These are phyloP conservation scores for Mesopsocus fuscifrons DNA, from an alignment of 2,888 invertebrate species.

Conservation along the genomic window DNA sequence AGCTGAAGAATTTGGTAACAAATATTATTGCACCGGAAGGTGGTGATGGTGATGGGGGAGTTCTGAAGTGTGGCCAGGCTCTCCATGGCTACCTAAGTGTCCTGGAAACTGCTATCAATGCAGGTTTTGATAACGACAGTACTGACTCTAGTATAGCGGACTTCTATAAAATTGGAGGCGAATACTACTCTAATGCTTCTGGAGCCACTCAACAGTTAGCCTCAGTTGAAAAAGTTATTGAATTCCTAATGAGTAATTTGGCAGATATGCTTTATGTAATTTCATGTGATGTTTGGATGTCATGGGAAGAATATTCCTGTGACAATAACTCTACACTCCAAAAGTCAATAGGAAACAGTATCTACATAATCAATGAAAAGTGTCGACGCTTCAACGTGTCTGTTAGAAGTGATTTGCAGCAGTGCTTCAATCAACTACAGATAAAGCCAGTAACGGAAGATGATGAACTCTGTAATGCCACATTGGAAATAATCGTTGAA, in stretches of 20 bases:
- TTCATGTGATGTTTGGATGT: background rate
- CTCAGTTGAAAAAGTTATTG: too few relatives aligned
- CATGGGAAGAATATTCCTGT: background rate
- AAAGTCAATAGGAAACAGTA: background rate
- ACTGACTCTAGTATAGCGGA: too few relatives aligned
- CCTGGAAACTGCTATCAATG: too few relatives aligned
- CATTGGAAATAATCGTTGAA: background rate
- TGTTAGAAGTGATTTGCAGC: background rate
- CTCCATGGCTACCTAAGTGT: too few relatives aligned
- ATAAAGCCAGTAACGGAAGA: conserved; percentile 2
- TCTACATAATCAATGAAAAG: background rate
- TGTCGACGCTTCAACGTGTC: background rate
- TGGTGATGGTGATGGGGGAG: too few relatives aligned
- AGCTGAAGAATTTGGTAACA: too few relatives aligned
- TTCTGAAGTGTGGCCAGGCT: too few relatives aligned
- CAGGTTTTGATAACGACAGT: too few relatives aligned
- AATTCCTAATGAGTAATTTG: background rate
- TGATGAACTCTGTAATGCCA: background rate
- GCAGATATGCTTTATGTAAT: background rate
- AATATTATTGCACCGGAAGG: too few relatives aligned
- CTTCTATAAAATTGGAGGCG: too few relatives aligned
- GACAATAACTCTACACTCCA: background rate
- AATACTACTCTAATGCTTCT: too few relatives aligned
- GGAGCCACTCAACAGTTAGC: too few relatives aligned
- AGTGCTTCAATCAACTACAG: background rate